Evolutionary conservation across 1,140 invertebrate species (phyloP).

Genomic region (Phenacoccus solenopsis): DNA sequence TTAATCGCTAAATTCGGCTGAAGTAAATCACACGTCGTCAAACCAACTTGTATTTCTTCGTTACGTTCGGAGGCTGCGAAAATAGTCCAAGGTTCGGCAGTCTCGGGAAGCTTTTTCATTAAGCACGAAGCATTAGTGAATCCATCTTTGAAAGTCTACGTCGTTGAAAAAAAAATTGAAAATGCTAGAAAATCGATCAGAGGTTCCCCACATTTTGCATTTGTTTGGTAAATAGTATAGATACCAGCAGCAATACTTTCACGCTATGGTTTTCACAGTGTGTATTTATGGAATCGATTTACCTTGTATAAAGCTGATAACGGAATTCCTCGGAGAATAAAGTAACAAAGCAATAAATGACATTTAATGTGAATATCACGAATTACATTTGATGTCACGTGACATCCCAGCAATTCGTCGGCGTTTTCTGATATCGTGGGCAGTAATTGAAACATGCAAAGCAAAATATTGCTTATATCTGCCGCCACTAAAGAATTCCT

Average conservation of each 20-base stretch:
- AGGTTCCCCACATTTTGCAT: not conserved
- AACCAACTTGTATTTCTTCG: slow-evolving; percentile 20
- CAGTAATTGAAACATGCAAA: slow-evolving; percentile 52
- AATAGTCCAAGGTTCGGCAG: slow-evolving; percentile 26
- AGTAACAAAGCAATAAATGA: slow-evolving; percentile 52
- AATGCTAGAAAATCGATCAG: slow-evolving; percentile 9
- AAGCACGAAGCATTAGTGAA: slow-evolving; percentile 37
- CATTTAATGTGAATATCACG: slow-evolving; percentile 66
- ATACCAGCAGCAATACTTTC: slow-evolving; percentile 1
- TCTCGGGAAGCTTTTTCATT: slow-evolving; percentile 18
- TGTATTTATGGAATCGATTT: no score
- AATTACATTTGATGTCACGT: slow-evolving; percentile 45
- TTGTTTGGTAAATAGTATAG: not conserved
- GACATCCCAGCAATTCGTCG: slow-evolving; percentile 44
- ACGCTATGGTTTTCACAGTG: slow-evolving; percentile 5
- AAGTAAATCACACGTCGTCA: slow-evolving; percentile 34
- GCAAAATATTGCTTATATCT: slow-evolving; percentile 57
- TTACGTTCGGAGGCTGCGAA: slow-evolving; percentile 23
- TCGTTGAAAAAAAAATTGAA: not conserved
- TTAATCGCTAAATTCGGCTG: slow-evolving; percentile 43
- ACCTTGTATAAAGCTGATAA: slow-evolving; percentile 60
- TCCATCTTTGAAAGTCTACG: slow-evolving; percentile 43
- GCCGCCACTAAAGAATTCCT: slow-evolving; percentile 47
- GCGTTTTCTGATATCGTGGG: slow-evolving; percentile 46
- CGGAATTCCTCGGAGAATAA: slow-evolving; percentile 54